Base-by-base conservation (phyloP, 1,140 invertebrate genomes). In the Tetragnatha versicolor region DNA sequence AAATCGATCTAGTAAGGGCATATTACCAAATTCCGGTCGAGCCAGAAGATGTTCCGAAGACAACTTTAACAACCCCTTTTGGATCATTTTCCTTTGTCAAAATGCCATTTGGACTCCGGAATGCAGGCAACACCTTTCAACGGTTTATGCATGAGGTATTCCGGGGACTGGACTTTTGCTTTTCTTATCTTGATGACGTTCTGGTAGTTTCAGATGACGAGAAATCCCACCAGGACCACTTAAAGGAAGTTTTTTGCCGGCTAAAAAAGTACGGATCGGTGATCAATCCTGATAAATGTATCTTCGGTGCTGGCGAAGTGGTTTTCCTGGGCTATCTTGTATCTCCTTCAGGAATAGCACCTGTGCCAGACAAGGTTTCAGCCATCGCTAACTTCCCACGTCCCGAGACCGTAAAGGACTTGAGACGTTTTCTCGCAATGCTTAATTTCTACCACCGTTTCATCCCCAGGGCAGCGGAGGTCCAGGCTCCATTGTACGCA, bases 361-460 rank as follows among this genome's bases (percentile, higher is more conserved):
- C 51, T 20, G 14, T 25, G 10, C 72, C 69, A 31, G 75, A 81
- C 0, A 87, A 86, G 81, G 79, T 86, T 7, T 58, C 83, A 6
- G 84, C 85, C 10, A 86, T 88, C 20, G 25, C 63, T 1, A 77
- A 85, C 0, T 84, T 86, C 1, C 81, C 83, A 6, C 58, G 49
- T 55, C 86, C 86, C 0, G 70, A n/a, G 33, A 82, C 86, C 75
- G 63, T 83, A n/a, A 80, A 81, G 12, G 79, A 86, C 68, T 35
- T 86, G 6, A 80, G 82, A 61, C 69, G 82, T 5, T 86, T 85
- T 80, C 29, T 85, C n/a, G 86, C 85, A 6, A 79, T 85, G 49
- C 53, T 86, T 2, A 86, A 86, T 68, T 86, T 84, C 81, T 87
- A 87, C 81, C 81, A 80, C 6, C 83, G 80, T 72, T 87, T 86